phyloP scores from a whole-genome alignment of 2,113 vertebrate species.

The Clinocottus analis region DNA sequence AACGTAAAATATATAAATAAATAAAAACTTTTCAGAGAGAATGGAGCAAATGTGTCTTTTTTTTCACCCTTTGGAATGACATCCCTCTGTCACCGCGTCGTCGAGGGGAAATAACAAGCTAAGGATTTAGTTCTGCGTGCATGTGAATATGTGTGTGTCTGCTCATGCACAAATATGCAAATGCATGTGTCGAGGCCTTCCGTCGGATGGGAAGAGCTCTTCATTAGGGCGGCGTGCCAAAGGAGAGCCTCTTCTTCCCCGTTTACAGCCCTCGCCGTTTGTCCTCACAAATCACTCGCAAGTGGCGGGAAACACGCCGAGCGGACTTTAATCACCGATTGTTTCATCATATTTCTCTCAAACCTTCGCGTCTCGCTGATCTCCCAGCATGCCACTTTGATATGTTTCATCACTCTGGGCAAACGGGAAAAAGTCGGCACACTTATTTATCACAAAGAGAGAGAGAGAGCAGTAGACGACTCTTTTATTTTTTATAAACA shows the following conservation, averaged over 20 bases:
- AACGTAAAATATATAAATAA: constrained; percentile 9
- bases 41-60: constrained; percentile 27
- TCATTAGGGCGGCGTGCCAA: constrained; percentile 28
- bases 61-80: constrained; percentile 13
- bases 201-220: constrained; percentile 38
- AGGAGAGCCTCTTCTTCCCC: neutral
- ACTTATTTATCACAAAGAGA: constrained; percentile 20
- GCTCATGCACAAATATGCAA: neutral
- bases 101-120: constrained; percentile 14
- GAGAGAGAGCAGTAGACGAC: neutral
- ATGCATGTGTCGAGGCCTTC: constrained; percentile 29
- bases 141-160: neutral
- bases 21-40: constrained; percentile 12
- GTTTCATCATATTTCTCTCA: constrained; percentile 27
- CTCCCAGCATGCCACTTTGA: constrained; percentile 46
- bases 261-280: neutral
- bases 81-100: constrained; percentile 9
- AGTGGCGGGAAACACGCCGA: neutral
- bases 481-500: constrained; percentile 12
- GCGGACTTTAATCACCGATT: constrained; percentile 45
- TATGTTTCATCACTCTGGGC: constrained; percentile 36
- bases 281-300: constrained; percentile 14
- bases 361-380: constrained; percentile 21
- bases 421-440: constrained; percentile 1
- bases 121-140: constrained; percentile 6